Percentiles rank a stretch among this genome's conserved stretches.
These are phyloP conservation scores for Cyphomyrus plagiostoma DNA, from an alignment of 2,113 vertebrate species.

Conservation along the genomic window DNA sequence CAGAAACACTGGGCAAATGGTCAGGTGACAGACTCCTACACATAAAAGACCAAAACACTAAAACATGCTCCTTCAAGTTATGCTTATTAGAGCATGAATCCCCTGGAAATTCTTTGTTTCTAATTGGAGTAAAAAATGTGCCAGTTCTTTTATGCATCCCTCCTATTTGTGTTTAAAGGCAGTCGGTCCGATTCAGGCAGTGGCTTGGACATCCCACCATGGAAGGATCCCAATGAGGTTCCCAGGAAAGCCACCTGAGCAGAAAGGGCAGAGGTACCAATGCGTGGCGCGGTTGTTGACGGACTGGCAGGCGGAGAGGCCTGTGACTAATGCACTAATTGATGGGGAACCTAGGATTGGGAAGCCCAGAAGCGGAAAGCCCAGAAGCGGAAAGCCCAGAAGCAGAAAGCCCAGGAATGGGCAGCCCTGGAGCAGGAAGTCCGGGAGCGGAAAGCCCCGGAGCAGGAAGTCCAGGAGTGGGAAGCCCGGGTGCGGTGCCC, in stretches of 20 bases:
- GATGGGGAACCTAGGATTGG: neutral
- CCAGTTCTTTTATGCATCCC: neutral
- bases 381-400: neutral
- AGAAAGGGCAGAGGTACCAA: neutral
- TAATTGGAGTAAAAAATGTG: neutral
- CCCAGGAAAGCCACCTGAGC: neutral
- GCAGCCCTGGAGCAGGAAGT: neutral
- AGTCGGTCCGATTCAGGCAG: neutral
- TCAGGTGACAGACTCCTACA: neutral
- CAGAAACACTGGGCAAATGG: neutral
- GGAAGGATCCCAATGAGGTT: neutral
- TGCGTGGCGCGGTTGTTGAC: neutral
- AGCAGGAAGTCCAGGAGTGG: neutral
- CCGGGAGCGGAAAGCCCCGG: neutral
- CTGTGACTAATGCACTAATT: neutral
- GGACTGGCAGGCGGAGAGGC: neutral
- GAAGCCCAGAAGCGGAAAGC: neutral
- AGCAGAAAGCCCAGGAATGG: neutral
- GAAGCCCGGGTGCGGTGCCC: too few species aligned
- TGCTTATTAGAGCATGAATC: neutral
- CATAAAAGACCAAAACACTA: neutral
- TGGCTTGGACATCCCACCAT: neutral
- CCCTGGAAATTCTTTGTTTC: neutral
- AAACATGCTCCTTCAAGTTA: neutral
- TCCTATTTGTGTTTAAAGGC: neutral